phyloP scores from a whole-genome alignment of 2,113 vertebrate species.

The Ahaetulla prasina region DNA sequence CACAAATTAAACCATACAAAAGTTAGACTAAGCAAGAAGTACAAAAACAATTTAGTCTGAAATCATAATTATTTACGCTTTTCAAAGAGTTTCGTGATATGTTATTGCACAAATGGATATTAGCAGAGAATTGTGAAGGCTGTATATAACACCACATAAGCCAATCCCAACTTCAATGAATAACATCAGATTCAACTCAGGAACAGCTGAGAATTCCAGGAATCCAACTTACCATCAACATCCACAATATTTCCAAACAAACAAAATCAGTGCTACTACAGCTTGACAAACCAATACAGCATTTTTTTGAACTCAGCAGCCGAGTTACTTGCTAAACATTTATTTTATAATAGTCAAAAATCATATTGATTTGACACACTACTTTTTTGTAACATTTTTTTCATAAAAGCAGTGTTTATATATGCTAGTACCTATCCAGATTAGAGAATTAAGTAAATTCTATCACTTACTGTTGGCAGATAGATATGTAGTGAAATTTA shows the following conservation, averaged over 20 bases:
- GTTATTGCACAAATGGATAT: background rate
- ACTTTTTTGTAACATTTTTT: background rate
- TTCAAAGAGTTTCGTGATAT: background rate
- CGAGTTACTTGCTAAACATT: background rate
- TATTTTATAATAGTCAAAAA: background rate
- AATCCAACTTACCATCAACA: background rate
- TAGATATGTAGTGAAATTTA: background rate
- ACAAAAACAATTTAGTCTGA: background rate
- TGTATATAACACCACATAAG: background rate
- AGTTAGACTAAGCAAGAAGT: background rate
- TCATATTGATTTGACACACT: background rate
- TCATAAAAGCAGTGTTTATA: background rate
- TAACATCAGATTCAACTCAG: background rate
- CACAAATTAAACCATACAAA: background rate
- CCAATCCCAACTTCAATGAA: background rate
- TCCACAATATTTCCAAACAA: background rate
- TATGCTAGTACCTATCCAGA: background rate
- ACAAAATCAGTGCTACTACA: background rate
- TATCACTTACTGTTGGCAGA: background rate
- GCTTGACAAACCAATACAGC: background rate
- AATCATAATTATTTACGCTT: background rate
- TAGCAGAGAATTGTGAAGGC: background rate
- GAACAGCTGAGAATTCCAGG: background rate
- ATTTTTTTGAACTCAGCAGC: background rate
- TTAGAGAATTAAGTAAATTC: background rate